A percentile compares a stretch with the other conserved stretches of the same genome.
These are phyloP conservation scores for Tiliacea citrago DNA, from an alignment of 2,888 invertebrate genomes.

Conservation along the genomic window DNA sequence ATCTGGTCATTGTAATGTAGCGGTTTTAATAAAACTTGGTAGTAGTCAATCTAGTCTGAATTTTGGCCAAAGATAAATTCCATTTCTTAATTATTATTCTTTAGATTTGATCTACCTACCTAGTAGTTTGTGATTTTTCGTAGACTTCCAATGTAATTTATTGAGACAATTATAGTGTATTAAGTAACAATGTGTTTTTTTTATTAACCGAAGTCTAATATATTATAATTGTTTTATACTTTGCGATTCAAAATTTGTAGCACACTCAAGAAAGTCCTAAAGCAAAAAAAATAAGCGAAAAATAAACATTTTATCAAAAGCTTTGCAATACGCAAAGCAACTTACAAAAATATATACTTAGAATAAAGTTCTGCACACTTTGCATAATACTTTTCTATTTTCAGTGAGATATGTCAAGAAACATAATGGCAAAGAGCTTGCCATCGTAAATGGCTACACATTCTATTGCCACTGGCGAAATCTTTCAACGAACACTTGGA, in stretches of 20 bases:
- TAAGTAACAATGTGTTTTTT: neutral
- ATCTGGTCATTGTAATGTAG: slow-evolving; percentile 3
- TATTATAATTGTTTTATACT: neutral
- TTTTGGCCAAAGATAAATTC: slow-evolving; percentile 10
- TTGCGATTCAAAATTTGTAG: neutral
- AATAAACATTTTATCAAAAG: neutral
- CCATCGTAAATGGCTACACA: slow-evolving; percentile 67
- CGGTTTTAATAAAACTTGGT: neutral
- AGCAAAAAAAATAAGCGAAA: neutral
- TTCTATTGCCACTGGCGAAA: slow-evolving; percentile 63
- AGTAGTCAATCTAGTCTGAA: neutral
- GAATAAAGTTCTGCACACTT: neutral
- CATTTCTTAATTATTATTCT: neutral
- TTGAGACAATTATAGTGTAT: slow-evolving; percentile 5
- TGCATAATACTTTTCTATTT: neutral
- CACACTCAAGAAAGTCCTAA: neutral
- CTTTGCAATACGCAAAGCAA: neutral
- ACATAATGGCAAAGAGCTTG: slow-evolving; percentile 66
- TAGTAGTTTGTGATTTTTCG: neutral
- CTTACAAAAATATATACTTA: neutral
- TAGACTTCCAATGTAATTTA: neutral
- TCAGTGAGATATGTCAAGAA: slow-evolving; percentile 55
- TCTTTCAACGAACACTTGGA: slow-evolving; percentile 61
- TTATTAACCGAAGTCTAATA: neutral
- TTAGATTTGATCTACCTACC: too few relatives aligned